Conservation (phyloP, 2,797 vertebrate genomes). For the Euphonia xanthogaster region DNA sequence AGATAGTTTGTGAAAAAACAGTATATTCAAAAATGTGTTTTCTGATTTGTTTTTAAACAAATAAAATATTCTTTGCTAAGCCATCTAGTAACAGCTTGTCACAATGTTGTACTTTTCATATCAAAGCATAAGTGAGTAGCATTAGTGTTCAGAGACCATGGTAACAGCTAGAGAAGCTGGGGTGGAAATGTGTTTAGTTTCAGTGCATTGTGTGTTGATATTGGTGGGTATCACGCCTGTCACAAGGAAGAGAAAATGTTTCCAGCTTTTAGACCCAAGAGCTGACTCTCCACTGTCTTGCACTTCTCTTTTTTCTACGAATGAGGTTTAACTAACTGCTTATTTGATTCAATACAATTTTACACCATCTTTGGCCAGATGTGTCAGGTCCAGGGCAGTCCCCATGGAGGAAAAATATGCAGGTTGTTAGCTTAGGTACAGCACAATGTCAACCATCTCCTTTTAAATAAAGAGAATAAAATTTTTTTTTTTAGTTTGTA, state of each 20-base stretch:
- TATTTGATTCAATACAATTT: neutral
- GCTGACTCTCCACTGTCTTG: neutral
- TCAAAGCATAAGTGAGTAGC: neutral
- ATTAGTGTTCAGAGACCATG: neutral
- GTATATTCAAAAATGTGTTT: neutral
- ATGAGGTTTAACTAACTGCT: neutral
- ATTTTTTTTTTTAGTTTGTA: neutral
- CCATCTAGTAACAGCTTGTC: neutral
- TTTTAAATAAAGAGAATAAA: neutral
- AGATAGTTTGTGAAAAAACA: neutral
- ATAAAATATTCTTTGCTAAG: neutral
- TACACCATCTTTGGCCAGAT: neutral
- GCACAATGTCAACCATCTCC: neutral
- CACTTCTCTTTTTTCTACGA: neutral
- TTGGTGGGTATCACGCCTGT: neutral
- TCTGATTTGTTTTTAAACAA: neutral
- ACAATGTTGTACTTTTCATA: neutral
- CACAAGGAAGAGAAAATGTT: neutral
- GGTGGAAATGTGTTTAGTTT: neutral
- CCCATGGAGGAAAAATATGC: neutral
- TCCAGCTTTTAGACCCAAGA: neutral
- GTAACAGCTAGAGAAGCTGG: neutral
- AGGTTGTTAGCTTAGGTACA: neutral
- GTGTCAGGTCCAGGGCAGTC: rapidly evolving
- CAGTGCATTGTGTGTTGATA: neutral